These are phyloP conservation scores for Lampris incognitus DNA, from an alignment of 2,113 vertebrate species.

Conservation along the genomic window DNA sequence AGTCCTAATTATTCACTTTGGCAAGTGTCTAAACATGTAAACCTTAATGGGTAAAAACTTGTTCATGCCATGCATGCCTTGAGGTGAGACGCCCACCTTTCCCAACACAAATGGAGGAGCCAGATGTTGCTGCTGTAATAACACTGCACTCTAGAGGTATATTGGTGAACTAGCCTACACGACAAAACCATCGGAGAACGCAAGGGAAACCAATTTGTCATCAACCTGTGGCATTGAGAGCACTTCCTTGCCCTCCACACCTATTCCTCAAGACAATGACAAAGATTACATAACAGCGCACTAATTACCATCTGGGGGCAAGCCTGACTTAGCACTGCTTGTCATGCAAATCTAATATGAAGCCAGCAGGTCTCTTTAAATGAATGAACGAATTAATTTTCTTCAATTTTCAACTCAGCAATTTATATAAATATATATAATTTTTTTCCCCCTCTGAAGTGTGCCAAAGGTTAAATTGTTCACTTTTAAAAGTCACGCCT, in stretches of 20 bases:
- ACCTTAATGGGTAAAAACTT: not conserved
- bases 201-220: conserved; percentile 47
- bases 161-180: conserved; percentile 11
- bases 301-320: conserved; percentile 60
- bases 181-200: not conserved
- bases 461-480: conserved; percentile 18
- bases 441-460: not conserved
- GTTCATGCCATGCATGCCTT: not conserved
- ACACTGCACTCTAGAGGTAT: conserved; percentile 61
- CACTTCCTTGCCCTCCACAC: conserved; percentile 42
- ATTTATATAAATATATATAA: too few relatives aligned
- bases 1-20: not conserved
- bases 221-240: conserved; percentile 24
- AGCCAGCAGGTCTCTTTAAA: conserved; percentile 16
- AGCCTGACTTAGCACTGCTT: conserved; percentile 50
- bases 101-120: not conserved
- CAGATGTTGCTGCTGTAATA: conserved; percentile 12
- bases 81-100: not conserved
- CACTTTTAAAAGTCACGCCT: conserved; percentile 20
- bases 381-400: conserved; percentile 2
- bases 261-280: conserved; percentile 61
- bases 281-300: conserved; percentile 35
- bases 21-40: not conserved
- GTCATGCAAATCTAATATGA: conserved; percentile 25
- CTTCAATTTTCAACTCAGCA: not conserved